Evolutionary conservation across 2,113 vertebrate species (phyloP).

Genomic region (Egretta garzetta): DNA sequence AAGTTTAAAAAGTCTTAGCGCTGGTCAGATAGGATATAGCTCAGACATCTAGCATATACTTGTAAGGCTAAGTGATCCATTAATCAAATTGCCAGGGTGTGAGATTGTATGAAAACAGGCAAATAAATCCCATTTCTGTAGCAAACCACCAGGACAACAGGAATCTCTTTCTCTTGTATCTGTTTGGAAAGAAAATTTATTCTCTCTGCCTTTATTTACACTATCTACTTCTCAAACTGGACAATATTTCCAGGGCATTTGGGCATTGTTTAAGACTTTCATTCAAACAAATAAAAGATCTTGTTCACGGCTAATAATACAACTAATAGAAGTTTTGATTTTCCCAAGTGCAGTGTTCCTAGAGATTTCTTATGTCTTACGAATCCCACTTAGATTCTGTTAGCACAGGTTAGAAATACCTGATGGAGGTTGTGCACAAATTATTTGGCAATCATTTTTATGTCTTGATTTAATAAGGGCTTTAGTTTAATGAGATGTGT

Average conservation of each 20-base stretch:
- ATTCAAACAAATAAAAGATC: neutral
- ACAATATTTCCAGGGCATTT: neutral
- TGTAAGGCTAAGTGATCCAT: neutral
- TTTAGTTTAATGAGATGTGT: neutral
- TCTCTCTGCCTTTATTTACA: neutral
- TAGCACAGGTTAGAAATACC: neutral
- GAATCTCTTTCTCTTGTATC: neutral
- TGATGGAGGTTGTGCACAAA: neutral
- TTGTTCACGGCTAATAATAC: neutral
- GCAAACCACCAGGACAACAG: neutral
- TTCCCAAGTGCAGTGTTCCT: neutral
- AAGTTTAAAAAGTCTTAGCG: neutral
- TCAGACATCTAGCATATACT: neutral
- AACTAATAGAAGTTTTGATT: neutral
- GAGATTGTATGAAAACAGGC: neutral
- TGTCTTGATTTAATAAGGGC: neutral
- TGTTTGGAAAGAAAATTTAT: neutral
- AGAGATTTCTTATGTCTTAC: neutral
- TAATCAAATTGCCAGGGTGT: neutral
- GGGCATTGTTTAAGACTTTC: neutral
- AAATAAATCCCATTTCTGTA: neutral
- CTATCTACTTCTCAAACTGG: neutral
- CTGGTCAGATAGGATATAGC: neutral
- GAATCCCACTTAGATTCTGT: neutral
- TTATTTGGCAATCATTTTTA: neutral